Percentiles rank a stretch among this genome's conserved stretches.
These are phyloP conservation scores for Agapornis canus DNA, from an alignment of 2,797 vertebrate species.

Conservation along the genomic window DNA sequence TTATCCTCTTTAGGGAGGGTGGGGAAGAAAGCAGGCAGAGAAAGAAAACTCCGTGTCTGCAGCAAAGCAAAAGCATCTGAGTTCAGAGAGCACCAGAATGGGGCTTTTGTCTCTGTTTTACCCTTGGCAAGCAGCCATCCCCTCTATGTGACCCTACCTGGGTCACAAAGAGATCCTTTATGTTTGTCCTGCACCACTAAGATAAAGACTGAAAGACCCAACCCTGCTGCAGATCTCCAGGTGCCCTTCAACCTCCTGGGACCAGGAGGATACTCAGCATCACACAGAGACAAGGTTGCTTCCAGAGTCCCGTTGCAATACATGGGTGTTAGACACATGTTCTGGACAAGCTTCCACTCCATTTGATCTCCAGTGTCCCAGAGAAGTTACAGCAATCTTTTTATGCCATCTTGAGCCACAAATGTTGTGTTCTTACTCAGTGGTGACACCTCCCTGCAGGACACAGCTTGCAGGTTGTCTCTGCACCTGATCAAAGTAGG, in stretches of 20 bases:
- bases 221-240: neutral
- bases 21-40: neutral
- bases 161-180: constrained; percentile 50
- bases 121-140: neutral
- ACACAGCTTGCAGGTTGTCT: neutral
- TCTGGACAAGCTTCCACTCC: neutral
- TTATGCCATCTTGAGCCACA: neutral
- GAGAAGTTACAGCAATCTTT: neutral
- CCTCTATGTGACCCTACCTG: constrained; percentile 13
- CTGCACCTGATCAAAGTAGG: neutral
- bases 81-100: neutral
- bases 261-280: neutral
- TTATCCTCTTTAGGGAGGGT: neutral
- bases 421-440: neutral
- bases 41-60: neutral
- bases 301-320: neutral
- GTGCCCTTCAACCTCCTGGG: neutral
- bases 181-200: neutral
- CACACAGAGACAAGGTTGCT: neutral
- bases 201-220: neutral
- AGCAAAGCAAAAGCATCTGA: constrained; percentile 14
- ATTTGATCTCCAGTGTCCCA: neutral
- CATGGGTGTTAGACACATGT: neutral
- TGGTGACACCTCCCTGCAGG: neutral
- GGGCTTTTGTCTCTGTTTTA: constrained; percentile 38